phyloP scores from a whole-genome alignment of 2,797 vertebrate species.

The Rhinogobio ventralis region DNA sequence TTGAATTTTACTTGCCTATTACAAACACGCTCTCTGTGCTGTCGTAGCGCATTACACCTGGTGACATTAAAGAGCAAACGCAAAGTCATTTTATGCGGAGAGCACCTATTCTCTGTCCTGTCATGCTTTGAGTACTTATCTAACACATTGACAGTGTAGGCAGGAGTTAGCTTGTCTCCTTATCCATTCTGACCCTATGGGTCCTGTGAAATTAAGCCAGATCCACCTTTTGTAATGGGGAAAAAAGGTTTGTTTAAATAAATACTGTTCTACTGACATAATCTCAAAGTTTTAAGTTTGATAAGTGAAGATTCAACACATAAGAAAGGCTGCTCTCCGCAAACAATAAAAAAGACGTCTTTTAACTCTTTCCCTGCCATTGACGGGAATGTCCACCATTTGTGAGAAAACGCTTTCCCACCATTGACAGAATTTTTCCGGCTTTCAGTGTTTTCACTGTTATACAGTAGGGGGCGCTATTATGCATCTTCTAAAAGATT shows the following conservation, averaged over 20 bases:
- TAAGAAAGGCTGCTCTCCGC: neutral
- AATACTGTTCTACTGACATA: neutral
- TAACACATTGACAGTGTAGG: conserved; percentile 12
- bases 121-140: conserved; percentile 39
- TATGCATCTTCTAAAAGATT: too few relatives aligned
- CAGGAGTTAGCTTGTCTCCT: conserved; percentile 35
- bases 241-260: neutral
- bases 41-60: conserved; percentile 52
- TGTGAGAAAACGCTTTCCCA: too few relatives aligned
- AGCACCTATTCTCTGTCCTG: conserved; percentile 28
- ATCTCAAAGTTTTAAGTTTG: neutral
- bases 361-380: too few relatives aligned
- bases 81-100: conserved; percentile 29
- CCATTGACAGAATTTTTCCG: too few relatives aligned
- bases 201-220: conserved; percentile 14
- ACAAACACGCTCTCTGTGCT: conserved; percentile 37
- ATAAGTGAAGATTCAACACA: neutral
- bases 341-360: conserved; percentile 2
- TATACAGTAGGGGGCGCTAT: too few relatives aligned
- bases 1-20: conserved; percentile 55
- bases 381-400: too few relatives aligned
- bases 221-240: neutral
- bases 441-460: too few relatives aligned
- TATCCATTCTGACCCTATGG: conserved; percentile 28
- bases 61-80: conserved; percentile 46